Evolutionary conservation across 2,797 vertebrate species (phyloP), one percentile per base, ranked within the genome.

Genomic region (Chelmon rostratus): DNA sequence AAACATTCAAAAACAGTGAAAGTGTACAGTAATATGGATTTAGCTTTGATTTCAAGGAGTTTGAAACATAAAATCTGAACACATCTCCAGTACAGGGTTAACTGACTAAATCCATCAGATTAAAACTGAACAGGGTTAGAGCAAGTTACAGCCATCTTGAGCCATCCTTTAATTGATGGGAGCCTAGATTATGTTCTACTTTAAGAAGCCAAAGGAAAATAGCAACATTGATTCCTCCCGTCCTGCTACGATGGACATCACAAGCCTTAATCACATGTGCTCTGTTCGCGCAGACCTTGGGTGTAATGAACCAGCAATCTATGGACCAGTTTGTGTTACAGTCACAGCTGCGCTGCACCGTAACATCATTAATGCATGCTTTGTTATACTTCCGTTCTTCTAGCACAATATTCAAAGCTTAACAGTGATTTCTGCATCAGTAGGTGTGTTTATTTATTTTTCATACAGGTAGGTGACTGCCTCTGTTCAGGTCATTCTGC

Each of bases 111-210:
- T 2, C 49, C 35, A 42, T 76, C 54, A 64, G 38, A 83, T 57
- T 70, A 47, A 72, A 72, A 53, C 28, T 58, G 21, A 79, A 49
- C 15, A 61, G 19, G 38, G 52, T 64, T 69, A 18, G 16, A 52
- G 62, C 42, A 70, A 73, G 85, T 33, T 1, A 76, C 70, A 46
- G n/a, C 66, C 35, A 70, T 35, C 7, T 12, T 73, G 71, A 83
- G 50, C 71, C 82, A 84, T 50, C n/a, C 28, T 37, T 49, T 15
- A 73, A 33, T 13, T 73, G 59, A 75, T 38, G 65, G 62, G 44
- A 85, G 59, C 21, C 23, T 1, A 64, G 49, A 77, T 74, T 31
- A 70, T 18, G 13, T 56, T 70, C 25, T 8, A 50, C 40, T 69
- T 57, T 35, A 56, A 49, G 31, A 31, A 4, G 18, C 1, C 8